Percentiles rank a stretch among this genome's conserved stretches.
These are phyloP conservation scores for Erebia palarica DNA, from an alignment of 2,888 invertebrate species.

Conservation along the genomic window DNA sequence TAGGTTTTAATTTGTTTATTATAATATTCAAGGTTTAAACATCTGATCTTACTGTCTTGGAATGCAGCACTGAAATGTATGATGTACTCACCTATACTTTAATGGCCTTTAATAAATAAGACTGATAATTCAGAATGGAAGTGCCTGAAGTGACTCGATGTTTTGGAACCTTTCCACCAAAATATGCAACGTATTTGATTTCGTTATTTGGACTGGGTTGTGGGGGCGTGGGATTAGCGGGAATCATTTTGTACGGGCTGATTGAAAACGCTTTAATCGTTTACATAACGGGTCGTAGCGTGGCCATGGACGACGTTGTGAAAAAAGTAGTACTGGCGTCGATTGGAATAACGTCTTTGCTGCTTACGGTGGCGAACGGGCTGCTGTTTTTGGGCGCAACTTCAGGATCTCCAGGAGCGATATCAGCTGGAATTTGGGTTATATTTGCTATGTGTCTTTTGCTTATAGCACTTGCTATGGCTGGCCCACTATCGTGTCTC, in stretches of 20 bases:
- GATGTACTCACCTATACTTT: too few species aligned
- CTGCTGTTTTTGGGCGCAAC: constrained; percentile 48
- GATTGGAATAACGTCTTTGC: constrained; percentile 47
- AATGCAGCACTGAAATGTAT: background rate
- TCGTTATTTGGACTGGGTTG: constrained; percentile 48
- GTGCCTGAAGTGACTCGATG: constrained; percentile 49
- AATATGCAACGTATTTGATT: constrained; percentile 52
- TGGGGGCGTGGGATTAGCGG: constrained; percentile 49
- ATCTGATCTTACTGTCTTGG: background rate
- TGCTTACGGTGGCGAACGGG: constrained; percentile 45
- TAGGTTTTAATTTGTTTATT: too few species aligned
- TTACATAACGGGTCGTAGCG: constrained; percentile 19
- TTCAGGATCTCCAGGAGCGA: constrained; percentile 18
- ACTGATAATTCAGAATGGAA: constrained; percentile 7
- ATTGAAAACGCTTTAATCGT: constrained; percentile 46
- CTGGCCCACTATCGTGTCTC: constrained; percentile 51
- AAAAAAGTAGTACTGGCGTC: constrained; percentile 48
- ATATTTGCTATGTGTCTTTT: constrained; percentile 46
- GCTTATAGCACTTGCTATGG: constrained; percentile 41
- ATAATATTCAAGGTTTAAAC: background rate
- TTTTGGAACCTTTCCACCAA: constrained; percentile 50
- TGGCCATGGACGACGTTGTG: constrained; percentile 42
- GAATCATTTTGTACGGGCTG: constrained; percentile 51
- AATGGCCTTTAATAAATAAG: too few species aligned
- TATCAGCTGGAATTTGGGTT: constrained; percentile 38